Conservation (phyloP, 2,113 vertebrate species). For the Rattus rattus region DNA sequence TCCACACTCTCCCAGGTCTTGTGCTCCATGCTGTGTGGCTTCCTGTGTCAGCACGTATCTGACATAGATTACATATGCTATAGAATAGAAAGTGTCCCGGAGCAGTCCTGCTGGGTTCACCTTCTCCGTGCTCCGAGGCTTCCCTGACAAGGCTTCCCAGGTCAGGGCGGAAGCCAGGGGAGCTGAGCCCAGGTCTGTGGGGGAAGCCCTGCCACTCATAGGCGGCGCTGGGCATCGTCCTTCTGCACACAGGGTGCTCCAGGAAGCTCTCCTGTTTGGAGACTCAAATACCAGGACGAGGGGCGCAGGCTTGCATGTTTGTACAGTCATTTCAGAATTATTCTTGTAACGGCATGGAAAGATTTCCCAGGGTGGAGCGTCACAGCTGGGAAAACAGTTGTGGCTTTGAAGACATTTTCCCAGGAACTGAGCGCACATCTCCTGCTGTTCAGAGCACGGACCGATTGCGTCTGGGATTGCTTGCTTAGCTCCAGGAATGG, state of each 20-base stretch:
- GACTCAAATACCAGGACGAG: constrained; percentile 79
- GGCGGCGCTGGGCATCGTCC: not conserved
- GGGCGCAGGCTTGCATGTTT: constrained; percentile 82
- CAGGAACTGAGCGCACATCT: constrained; percentile 85
- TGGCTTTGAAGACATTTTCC: constrained; percentile 91
- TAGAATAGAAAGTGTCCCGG: not conserved
- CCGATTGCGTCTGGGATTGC: constrained; percentile 77
- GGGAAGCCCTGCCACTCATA: not conserved
- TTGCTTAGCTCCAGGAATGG: constrained; percentile 63
- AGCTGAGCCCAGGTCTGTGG: not conserved
- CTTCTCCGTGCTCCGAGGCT: constrained; percentile 4
- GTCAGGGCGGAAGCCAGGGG: not conserved
- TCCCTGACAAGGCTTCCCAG: not conserved
- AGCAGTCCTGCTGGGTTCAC: not conserved
- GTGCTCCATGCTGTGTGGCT: rapidly evolving
- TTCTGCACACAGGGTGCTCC: not conserved
- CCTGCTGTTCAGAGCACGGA: constrained; percentile 87
- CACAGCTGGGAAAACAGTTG: constrained; percentile 91
- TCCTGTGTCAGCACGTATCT: not conserved
- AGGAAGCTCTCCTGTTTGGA: constrained; percentile 36
- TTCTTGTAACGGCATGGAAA: constrained; percentile 85
- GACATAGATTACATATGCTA: not conserved
- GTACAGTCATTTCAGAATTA: constrained; percentile 85
- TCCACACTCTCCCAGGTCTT: rapidly evolving
- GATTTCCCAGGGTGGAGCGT: constrained; percentile 88